Conservation (phyloP, 2,113 vertebrate genomes). For the Oostethus manadensis region DNA sequence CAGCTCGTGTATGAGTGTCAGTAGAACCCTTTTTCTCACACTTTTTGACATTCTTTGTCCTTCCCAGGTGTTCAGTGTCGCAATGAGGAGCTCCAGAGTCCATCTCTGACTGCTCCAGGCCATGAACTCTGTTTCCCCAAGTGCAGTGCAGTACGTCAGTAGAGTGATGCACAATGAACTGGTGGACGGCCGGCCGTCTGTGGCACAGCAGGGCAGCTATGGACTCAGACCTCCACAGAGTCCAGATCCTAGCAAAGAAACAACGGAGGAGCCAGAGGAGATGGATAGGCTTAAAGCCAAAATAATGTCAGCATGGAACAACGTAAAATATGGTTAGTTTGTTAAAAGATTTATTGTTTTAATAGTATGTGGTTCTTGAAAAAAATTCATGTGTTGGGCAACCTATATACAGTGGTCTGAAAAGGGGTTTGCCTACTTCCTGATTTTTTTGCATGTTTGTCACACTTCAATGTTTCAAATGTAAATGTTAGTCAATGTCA, state of each 20-base stretch:
- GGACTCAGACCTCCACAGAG: conserved; percentile 23
- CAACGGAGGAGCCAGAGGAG: conserved; percentile 75
- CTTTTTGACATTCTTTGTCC: neutral
- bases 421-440: too few relatives aligned
- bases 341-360: too few relatives aligned
- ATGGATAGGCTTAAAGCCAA: conserved; percentile 87
- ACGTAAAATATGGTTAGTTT: conserved; percentile 84
- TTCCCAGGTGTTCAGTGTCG: conserved; percentile 37
- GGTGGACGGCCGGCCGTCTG: conserved; percentile 42
- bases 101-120: conserved; percentile 34
- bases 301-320: conserved; percentile 86
- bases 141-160: conserved; percentile 76
- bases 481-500: too few relatives aligned
- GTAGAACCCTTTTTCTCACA: conserved; percentile 4
- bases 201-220: conserved; percentile 59
- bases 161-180: conserved; percentile 71
- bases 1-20: neutral
- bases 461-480: too few relatives aligned
- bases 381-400: neutral
- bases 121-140: conserved; percentile 87
- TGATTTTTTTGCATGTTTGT: too few relatives aligned
- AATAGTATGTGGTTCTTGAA: neutral
- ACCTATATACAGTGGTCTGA: too few relatives aligned
- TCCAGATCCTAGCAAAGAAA: conserved; percentile 41
- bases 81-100: conserved; percentile 39